Base-by-base conservation (phyloP, 1,140 invertebrate genomes). In the Anoplophora glabripennis region DNA sequence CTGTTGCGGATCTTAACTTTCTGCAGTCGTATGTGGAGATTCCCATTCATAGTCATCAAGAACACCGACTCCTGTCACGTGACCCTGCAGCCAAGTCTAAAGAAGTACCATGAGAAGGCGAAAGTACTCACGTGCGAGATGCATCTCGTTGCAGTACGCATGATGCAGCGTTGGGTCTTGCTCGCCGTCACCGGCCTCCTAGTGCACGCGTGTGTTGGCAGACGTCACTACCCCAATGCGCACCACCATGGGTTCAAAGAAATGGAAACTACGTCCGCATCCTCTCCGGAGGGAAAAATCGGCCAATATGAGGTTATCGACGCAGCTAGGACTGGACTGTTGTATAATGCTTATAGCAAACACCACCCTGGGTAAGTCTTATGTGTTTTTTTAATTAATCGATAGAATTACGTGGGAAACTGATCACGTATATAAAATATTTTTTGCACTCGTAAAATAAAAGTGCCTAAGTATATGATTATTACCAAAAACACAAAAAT, bases 301-400 rank as follows among this genome's bases (percentile, higher is more conserved):
- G 17, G 14, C 44, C 12, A 28, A 46, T n/a, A 52, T 17, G 40
- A 47, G n/a, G 12, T 56, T n/a, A 55, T 62, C 9, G 53, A 59
- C 3, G 63, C 64, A 36, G 46, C 34, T 2, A 56, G 41, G 11
- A 62, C 56, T 10, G 65, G 63, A 10, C 61, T 65, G 11, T 35
- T 48, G 9, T 62, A 67, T 51, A 67, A 67, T 53, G 63, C 63
- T 14, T 67, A 67, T 53, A 63, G 59, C 41, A 67, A 67, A 55
- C 59, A 62, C 56, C 65, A 67, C 59, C 59, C 65, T 44, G 65
- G 65, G 65, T 67, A 53, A 65, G 52, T 60, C 2, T n/a, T 40
- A 40, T 4, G 4, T 40, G 4, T 40, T 40, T 9, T 40, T 28
- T 28, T 3, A 28, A 28, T 5, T 28, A n/a, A n/a, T n/a, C n/a